Conservation (phyloP, 2,888 invertebrate species). For the Rotaria magnacalcarata region DNA sequence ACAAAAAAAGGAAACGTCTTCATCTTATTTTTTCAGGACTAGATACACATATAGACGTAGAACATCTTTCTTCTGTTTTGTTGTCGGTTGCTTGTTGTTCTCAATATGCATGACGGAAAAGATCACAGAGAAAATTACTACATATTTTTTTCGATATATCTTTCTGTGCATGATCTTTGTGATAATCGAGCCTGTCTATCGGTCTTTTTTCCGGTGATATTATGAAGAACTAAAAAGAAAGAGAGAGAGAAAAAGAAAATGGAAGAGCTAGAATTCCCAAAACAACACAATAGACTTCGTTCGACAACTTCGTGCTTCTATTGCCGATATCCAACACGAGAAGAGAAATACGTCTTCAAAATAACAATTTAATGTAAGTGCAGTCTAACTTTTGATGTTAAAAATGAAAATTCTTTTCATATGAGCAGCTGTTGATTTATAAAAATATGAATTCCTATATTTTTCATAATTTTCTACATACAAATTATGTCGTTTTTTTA, state of each 20-base stretch:
- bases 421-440: neutral
- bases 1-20: neutral
- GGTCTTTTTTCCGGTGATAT: neutral
- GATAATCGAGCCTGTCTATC: neutral
- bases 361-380: neutral
- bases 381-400: neutral
- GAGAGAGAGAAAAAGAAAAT: neutral
- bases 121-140: neutral
- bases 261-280: neutral
- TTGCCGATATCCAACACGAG: neutral
- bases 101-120: neutral
- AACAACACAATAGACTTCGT: conserved; percentile 10
- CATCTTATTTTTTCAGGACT: neutral
- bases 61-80: neutral
- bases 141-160: neutral
- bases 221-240: neutral
- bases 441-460: too few species aligned
- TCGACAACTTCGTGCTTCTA: neutral
- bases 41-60: neutral
- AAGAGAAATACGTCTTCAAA: neutral
- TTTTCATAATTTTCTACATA: neutral
- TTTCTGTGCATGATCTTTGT: neutral
- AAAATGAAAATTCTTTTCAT: neutral
- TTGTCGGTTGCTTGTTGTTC: neutral
- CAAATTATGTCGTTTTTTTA: neutral